Base-by-base conservation (phyloP, 2,888 invertebrate genomes). In the Hypolimnas misippus region DNA sequence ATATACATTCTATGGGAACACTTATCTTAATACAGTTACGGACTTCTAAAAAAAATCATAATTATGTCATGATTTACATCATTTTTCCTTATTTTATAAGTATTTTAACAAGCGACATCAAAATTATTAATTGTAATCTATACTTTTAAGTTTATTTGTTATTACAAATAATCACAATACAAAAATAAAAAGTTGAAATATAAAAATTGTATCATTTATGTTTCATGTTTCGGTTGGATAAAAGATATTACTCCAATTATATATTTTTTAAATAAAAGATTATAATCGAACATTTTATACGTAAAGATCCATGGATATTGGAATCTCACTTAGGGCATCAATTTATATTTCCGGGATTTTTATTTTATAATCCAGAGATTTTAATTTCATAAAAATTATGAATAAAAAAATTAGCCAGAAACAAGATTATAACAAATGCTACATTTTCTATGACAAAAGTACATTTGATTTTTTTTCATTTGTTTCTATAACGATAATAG, bases 171-270 rank as follows among this genome's bases (percentile, higher is more conserved):
- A 62, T 70, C 60, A 65, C 67, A 69, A 70, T 66, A 69, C 69
- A 66, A 70, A 67, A 73, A 72, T 73, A 73, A 57, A 66, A 57
- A 65, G 69, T 65, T 70, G 66, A 69, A 71, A 57, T 61, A 58
- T 61, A 57, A 5, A 38, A 50, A 8, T n/a, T 19, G 33, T 31
- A 17, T 35, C 33, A 19, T 57, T 40, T 25, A 6, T 31, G 1
- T 10, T 40, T 1, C 12, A 17, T 10, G 8, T 31, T 16, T 19
- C 12, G 12, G 12, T 38, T 38, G n/a, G 12, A 38, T 7, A 35
- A 35, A 35, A 12, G 33, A 12, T 35, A 35, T 12, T 12, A 35
- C 31, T 8, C 31, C 31, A 35, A 35, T 25, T 25, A 25, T 35
- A 35, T 35, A 10, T 35, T 35, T 35, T 35, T 35, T 35, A 35